These are phyloP conservation scores for Andricus grossulariae DNA, from an alignment of 1,140 invertebrate genomes.

Conservation along the genomic window DNA sequence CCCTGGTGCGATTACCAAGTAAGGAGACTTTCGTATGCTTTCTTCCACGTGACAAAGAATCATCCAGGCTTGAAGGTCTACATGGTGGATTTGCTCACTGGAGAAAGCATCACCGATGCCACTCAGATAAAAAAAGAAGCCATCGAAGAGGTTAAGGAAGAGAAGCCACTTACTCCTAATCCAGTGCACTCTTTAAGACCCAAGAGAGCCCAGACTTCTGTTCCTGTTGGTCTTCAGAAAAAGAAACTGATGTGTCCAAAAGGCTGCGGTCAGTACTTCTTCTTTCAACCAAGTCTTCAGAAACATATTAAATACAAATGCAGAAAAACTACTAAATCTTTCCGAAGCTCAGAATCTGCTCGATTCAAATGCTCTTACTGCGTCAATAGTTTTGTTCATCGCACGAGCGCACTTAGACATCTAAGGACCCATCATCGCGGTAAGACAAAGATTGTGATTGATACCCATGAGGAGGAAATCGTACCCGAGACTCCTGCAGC, in stretches of 20 bases:
- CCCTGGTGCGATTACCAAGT: conserved; percentile 72
- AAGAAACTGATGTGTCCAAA: background rate
- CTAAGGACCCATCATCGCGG: background rate
- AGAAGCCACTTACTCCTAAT: background rate
- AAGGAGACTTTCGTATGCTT: conserved; percentile 67
- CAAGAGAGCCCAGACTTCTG: background rate
- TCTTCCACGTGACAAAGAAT: conserved; percentile 54
- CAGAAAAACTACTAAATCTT: background rate
- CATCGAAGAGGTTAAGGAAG: background rate
- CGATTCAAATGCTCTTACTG: conserved; percentile 1
- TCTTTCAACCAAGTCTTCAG: background rate
- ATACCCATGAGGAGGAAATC: conserved; percentile 6
- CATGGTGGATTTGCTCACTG: conserved; percentile 16
- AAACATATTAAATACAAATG: background rate
- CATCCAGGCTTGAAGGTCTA: conserved; percentile 40
- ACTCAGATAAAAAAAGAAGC: conserved; percentile 18
- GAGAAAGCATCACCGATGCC: conserved; percentile 1
- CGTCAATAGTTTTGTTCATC: background rate
- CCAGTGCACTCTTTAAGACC: background rate
- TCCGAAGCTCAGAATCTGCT: background rate
- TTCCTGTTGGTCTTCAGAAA: background rate
- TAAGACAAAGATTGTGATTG: background rate
- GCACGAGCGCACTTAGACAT: background rate
- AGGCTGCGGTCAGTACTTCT: conserved; percentile 2
- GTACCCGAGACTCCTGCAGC: background rate